Conservation (phyloP, 2,888 invertebrate genomes). For the Diarsia rubi region DNA sequence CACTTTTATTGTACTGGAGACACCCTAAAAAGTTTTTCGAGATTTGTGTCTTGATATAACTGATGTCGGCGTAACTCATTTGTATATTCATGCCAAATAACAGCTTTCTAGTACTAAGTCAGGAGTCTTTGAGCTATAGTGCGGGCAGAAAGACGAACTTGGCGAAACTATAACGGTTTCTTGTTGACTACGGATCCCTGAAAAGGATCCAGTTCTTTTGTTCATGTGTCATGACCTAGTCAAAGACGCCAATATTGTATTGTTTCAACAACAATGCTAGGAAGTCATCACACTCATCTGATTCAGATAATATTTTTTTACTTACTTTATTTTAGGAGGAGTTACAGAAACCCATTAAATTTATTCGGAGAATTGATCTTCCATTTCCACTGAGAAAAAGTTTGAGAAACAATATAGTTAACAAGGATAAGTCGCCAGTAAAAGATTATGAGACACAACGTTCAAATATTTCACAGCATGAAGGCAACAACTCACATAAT, state of each 20-base stretch:
- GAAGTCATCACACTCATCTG: neutral
- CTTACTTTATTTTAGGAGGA: conserved; percentile 31
- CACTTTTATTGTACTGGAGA: too few species aligned
- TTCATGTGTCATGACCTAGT: neutral
- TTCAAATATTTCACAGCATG: neutral
- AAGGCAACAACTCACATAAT: conserved; percentile 7
- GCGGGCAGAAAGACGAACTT: too few species aligned
- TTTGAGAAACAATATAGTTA: conserved; percentile 1
- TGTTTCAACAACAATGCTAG: neutral
- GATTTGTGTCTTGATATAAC: too few species aligned
- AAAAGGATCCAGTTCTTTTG: neutral
- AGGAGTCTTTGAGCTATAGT: too few species aligned
- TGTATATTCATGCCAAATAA: too few species aligned
- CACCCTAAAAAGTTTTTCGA: too few species aligned
- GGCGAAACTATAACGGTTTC: too few species aligned
- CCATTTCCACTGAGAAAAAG: conserved; percentile 31
- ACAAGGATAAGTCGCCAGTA: neutral
- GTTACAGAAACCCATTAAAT: conserved; percentile 30
- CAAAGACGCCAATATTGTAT: neutral
- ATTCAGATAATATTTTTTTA: neutral
- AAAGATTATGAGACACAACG: conserved; percentile 1
- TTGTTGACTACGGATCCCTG: too few species aligned
- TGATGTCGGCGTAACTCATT: too few species aligned
- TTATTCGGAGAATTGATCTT: conserved; percentile 41
- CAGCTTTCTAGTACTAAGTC: too few species aligned